A percentile compares a stretch with the other conserved stretches of the same genome.
Conservation (phyloP, 2,888 invertebrate species). For the Gymnocheta viridis region DNA sequence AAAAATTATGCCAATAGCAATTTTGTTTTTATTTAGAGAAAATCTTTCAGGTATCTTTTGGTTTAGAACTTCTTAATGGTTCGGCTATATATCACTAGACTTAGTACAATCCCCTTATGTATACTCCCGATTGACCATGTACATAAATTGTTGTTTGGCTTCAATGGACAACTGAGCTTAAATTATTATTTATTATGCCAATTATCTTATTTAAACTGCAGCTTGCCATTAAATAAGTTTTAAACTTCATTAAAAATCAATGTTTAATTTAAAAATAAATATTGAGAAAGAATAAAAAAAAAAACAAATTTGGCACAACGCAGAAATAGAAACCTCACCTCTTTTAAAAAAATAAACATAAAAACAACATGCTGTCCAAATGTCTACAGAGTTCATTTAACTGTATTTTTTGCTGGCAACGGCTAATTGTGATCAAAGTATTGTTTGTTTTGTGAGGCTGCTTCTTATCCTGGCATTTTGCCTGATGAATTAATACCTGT, state of each 20-base stretch:
- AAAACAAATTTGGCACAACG: conserved; percentile 10
- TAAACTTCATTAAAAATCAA: conserved; percentile 12
- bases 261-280: not conserved
- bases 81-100: no score
- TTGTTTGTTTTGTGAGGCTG: not conserved
- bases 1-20: no score
- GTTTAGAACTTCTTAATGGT: no score
- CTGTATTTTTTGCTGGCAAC: not conserved
- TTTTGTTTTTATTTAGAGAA: no score
- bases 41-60: no score
- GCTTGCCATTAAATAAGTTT: no score
- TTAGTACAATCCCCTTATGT: no score
- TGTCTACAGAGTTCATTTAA: conserved; percentile 12
- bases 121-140: no score
- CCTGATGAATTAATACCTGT: conserved; percentile 50
- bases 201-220: not conserved
- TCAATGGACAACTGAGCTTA: no score
- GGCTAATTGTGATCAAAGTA: not conserved
- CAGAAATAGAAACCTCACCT: not conserved
- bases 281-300: not conserved
- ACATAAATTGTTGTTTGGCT: no score
- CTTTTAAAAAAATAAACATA: conserved; percentile 24
- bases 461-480: conserved; percentile 38
- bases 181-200: not conserved
- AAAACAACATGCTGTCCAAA: not conserved